Percentiles rank a stretch among this genome's conserved stretches.
phyloP scores from a whole-genome alignment of 2,888 invertebrate species.

The Leuctra nigra region DNA sequence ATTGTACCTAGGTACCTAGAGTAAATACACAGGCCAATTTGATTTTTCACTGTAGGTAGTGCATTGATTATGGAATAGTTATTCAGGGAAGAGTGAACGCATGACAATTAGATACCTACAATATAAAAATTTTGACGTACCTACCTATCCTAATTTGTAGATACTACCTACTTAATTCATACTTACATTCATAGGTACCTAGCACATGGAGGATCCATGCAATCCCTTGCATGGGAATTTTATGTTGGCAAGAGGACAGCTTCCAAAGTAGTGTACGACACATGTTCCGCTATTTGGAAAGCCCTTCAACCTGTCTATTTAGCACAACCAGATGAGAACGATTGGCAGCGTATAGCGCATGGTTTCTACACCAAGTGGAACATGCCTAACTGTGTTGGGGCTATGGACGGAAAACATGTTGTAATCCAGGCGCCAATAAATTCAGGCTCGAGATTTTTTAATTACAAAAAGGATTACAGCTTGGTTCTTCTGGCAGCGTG shows the following conservation, averaged over 20 bases:
- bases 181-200: no score
- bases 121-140: no score
- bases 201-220: not conserved
- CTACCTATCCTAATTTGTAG: no score
- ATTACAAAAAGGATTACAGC: conserved; percentile 7
- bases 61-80: no score
- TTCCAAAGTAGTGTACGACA: not conserved
- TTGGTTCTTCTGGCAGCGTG: not conserved
- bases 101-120: no score
- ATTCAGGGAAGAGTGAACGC: no score
- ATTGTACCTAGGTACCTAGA: not conserved
- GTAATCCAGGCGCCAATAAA: conserved; percentile 3
- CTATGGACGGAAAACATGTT: conserved; percentile 12
- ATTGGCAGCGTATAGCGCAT: conserved; percentile 8
- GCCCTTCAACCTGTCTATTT: not conserved
- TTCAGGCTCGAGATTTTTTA: not conserved
- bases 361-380: not conserved
- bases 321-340: not conserved
- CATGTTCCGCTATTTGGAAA: not conserved
- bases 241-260: not conserved
- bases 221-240: not conserved
- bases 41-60: no score
- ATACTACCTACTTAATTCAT: no score
- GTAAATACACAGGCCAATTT: no score
- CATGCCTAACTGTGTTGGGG: conserved; percentile 16